A percentile compares a stretch with the other conserved stretches of the same genome.
Evolutionary conservation across 1,140 invertebrate species (phyloP).

Genomic region (Bombus pascuorum): DNA sequence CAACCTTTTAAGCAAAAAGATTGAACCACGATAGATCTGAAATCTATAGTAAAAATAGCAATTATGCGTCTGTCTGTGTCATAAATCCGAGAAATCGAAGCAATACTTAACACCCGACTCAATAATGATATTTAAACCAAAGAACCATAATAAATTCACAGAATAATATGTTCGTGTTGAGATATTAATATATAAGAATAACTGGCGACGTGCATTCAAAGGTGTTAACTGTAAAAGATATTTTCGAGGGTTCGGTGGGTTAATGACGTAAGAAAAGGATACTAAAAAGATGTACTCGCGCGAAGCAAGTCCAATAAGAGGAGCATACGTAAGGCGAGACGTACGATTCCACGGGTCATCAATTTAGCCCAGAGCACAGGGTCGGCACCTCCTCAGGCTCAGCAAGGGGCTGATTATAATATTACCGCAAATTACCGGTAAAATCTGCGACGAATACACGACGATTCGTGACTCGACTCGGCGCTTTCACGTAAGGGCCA

Average conservation of each 20-base stretch:
- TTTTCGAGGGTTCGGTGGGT: constrained; percentile 19
- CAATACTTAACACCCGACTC: too few species aligned
- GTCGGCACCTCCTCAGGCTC: constrained; percentile 47
- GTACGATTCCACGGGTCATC: constrained; percentile 69
- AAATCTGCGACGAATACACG: constrained; percentile 71
- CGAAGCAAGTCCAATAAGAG: constrained; percentile 49
- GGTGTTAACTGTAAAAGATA: background rate
- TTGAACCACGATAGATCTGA: too few species aligned
- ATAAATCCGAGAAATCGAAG: too few species aligned
- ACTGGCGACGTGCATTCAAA: background rate
- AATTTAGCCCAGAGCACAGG: constrained; percentile 59
- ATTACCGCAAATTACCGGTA: constrained; percentile 73
- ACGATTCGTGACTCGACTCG: constrained; percentile 47
- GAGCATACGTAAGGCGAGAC: constrained; percentile 49
- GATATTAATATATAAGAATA: background rate
- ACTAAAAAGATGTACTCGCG: background rate
- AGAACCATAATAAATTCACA: background rate
- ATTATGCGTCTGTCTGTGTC: too few species aligned
- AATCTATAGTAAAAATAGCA: too few species aligned
- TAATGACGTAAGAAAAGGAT: background rate
- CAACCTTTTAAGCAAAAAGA: too few species aligned
- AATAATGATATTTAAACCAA: background rate
- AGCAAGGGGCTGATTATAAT: constrained; percentile 73
- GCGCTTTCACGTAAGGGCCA: background rate
- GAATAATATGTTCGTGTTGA: background rate